A percentile compares a stretch with the other conserved stretches of the same genome.
Conservation (phyloP, 2,113 vertebrate genomes). For the Malurus melanocephalus region DNA sequence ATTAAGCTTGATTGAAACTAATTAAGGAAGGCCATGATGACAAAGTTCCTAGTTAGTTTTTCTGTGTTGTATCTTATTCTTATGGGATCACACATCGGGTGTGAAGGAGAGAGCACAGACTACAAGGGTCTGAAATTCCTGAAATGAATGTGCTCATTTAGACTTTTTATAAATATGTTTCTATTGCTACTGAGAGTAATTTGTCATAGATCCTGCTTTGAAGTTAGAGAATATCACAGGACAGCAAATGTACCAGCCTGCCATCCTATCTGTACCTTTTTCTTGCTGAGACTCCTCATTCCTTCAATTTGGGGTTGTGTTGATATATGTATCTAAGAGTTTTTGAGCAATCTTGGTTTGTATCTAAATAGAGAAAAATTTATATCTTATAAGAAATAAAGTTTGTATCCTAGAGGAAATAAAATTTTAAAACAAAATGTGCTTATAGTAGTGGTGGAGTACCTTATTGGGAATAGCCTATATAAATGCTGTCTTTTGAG, state of each 20-base stretch:
- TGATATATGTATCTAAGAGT: neutral
- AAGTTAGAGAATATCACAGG: neutral
- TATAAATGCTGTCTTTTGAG: neutral
- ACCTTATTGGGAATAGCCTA: neutral
- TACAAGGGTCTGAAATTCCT: neutral
- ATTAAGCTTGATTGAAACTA: neutral
- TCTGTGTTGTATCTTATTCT: neutral
- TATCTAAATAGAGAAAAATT: neutral
- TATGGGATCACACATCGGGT: neutral
- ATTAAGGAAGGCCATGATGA: neutral
- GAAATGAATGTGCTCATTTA: neutral
- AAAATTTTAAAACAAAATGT: neutral
- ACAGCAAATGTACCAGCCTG: neutral
- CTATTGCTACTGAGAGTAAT: neutral
- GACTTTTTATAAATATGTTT: neutral
- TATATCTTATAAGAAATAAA: neutral
- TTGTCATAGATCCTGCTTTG: neutral
- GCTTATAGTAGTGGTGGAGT: neutral
- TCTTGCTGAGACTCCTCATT: neutral
- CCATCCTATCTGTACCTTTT: neutral
- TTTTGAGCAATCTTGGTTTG: conserved; percentile 6
- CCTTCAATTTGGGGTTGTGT: neutral
- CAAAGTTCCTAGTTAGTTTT: neutral
- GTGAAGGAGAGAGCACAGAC: neutral
- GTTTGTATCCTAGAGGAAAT: neutral